These are phyloP conservation scores for Chrysaora quinquecirrha DNA, from an alignment of 30 jellyfish, hydroid and myxozoan genomes.

Conservation along the genomic window DNA sequence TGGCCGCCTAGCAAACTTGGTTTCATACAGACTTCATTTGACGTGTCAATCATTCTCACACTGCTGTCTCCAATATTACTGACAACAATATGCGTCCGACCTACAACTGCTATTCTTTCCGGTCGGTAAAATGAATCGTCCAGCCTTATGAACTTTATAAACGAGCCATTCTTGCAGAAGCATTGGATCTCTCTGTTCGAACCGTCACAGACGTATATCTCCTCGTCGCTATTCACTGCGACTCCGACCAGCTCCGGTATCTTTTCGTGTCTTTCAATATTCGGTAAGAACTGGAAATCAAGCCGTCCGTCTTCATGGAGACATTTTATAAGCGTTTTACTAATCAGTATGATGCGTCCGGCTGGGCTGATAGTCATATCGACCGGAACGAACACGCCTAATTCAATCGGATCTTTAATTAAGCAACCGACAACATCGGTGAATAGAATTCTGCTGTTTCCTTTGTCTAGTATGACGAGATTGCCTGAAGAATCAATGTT, in stretches of 20 bases:
- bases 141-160: slow-evolving; percentile 32
- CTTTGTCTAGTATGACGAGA: slow-evolving; percentile 37
- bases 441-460: slow-evolving; percentile 29
- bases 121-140: slow-evolving; percentile 33
- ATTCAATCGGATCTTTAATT: not conserved
- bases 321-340: slow-evolving; percentile 31
- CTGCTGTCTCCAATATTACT: slow-evolving; percentile 27
- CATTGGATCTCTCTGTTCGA: slow-evolving; percentile 40
- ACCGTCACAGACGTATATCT: slow-evolving; percentile 47
- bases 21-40: slow-evolving; percentile 1
- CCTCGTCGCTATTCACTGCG: slow-evolving; percentile 26
- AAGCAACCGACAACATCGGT: slow-evolving; percentile 24
- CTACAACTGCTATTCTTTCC: slow-evolving; percentile 11
- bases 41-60: slow-evolving; percentile 40
- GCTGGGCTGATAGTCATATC: slow-evolving; percentile 38
- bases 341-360: slow-evolving; percentile 32
- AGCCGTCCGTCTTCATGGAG: slow-evolving; percentile 16
- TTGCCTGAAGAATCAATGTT: slow-evolving; percentile 1
- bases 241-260: slow-evolving; percentile 42
- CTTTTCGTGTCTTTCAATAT: slow-evolving; percentile 20
- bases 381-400: slow-evolving; percentile 40
- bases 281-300: slow-evolving; percentile 44
- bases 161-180: slow-evolving; percentile 25
- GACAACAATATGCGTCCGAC: slow-evolving; percentile 14
- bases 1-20: slow-evolving; percentile 36